Conservation (phyloP, 2,113 vertebrate genomes). For the Triplophysa rosa region DNA sequence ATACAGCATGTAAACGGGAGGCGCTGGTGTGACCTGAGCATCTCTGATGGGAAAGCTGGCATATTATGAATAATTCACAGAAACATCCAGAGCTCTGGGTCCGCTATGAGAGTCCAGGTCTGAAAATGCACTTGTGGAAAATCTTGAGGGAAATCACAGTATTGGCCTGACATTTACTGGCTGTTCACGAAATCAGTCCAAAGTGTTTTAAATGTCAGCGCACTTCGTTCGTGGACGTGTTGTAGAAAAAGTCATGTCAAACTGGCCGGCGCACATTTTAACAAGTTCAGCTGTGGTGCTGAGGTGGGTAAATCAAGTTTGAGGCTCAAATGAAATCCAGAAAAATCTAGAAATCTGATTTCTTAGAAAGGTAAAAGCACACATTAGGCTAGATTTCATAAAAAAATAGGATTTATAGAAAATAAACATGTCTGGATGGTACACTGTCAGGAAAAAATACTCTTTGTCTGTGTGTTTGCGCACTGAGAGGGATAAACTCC, state of each 20-base stretch:
- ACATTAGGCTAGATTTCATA: too few species aligned
- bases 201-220: slow-evolving; percentile 27
- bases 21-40: slow-evolving; percentile 22
- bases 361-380: too few species aligned
- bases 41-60: slow-evolving; percentile 40
- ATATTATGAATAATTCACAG: slow-evolving; percentile 42
- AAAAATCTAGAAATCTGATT: too few species aligned
- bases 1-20: slow-evolving; percentile 26
- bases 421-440: too few species aligned
- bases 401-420: too few species aligned
- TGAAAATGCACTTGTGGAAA: slow-evolving; percentile 14
- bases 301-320: too few species aligned
- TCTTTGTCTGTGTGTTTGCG: too few species aligned
- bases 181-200: slow-evolving; percentile 26
- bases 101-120: not conserved
- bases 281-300: too few species aligned
- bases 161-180: slow-evolving; percentile 27
- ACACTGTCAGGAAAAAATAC: too few species aligned
- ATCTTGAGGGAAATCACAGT: slow-evolving; percentile 29
- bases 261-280: too few species aligned
- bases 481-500: too few species aligned
- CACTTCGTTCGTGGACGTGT: slow-evolving; percentile 2
- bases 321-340: too few species aligned
- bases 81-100: slow-evolving; percentile 34
- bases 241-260: not conserved